Base-by-base conservation (phyloP, 2,113 vertebrate species). In the Syrrhaptes paradoxus region DNA sequence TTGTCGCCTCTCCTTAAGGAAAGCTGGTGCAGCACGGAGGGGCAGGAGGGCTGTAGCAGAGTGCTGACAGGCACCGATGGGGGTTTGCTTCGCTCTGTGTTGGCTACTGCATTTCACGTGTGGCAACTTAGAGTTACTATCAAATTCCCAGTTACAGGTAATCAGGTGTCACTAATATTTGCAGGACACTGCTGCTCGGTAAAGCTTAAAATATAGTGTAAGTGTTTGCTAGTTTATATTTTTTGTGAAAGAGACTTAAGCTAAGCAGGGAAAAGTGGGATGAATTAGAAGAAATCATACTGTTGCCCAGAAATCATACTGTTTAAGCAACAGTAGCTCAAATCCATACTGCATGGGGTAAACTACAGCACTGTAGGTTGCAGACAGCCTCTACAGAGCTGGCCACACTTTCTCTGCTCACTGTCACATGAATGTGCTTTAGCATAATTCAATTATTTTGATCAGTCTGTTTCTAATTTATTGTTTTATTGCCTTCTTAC, bases 401-500 rank as follows among this genome's bases (percentile, higher is more conserved):
- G 48, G 31, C 28, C 26, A 15, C 5, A 3, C n/a, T 38, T 70
- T 52, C 19, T 72, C 14, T 51, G 6, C 74, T 78, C 38, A 26
- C 48, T 15, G 11, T 43, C 68, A n/a, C 28, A 32, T 75, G 28
- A 62, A 58, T 70, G 20, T 92, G 15, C 18, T 95, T 83, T 46
- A 41, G 28, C 17, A 17, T 51, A 51, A 79, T 49, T 94, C 12
- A 48, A 2, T 91, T 91, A 52, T 46, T 51, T 94, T 90, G 51
- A 57, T 81, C 13, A 70, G 26, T 51, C 51, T 48, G 32, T 94
- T 96, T 85, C 93, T 97, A 72, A 98, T 85, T 45, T 54, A 54
- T 65, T 94, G 26, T 93, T 94, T 43, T 89, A 29, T 41, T 66
- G 79, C 48, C 71, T 87, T 83, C 70, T 97, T 98, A 95, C 97